Percentiles rank a stretch among this genome's conserved stretches.
Evolutionary conservation across 2,797 vertebrate genomes (phyloP).

Genomic region (Lemur catta): DNA sequence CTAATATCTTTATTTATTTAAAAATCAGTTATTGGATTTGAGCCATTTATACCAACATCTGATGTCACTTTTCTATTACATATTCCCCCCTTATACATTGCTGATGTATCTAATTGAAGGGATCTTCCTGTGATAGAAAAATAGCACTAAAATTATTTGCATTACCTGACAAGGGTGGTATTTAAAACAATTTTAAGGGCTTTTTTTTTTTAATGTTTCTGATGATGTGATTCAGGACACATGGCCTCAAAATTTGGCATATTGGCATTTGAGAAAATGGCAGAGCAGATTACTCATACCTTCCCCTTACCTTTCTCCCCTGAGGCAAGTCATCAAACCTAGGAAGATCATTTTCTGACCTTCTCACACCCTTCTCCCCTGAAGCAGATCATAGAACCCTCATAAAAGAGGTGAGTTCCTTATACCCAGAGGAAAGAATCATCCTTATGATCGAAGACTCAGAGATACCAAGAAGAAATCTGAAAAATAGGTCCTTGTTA

Average conservation of each 20-base stretch:
- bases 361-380: background rate
- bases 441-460: background rate
- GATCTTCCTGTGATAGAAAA: background rate
- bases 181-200: background rate
- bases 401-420: background rate
- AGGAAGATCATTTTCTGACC: background rate
- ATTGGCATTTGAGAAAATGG: background rate
- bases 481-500: background rate
- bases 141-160: background rate
- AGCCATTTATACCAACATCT: background rate
- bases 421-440: background rate
- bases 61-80: background rate
- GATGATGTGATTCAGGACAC: background rate
- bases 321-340: background rate
- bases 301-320: no score
- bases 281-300: background rate
- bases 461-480: background rate
- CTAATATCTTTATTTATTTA: background rate
- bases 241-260: background rate
- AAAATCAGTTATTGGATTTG: background rate
- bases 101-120: background rate
- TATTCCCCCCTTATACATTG: background rate
- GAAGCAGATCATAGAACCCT: background rate
- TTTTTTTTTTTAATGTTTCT: background rate
- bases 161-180: background rate